phyloP scores from a whole-genome alignment of 2,113 vertebrate genomes.

The Gulo gulo region DNA sequence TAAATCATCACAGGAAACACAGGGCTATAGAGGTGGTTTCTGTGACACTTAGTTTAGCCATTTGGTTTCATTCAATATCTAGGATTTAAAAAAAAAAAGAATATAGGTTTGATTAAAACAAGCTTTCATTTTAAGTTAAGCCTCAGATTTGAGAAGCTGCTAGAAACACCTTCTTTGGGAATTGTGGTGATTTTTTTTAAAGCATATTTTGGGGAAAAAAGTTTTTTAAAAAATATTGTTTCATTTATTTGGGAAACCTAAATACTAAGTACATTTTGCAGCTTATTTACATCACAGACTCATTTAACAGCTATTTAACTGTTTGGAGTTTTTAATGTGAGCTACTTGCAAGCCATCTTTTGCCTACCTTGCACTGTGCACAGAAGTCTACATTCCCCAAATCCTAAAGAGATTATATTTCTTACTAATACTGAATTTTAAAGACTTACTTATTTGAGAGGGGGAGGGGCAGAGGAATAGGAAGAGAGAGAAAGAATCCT shows the following conservation, averaged over 20 bases:
- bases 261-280: background rate
- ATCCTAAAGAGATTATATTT: background rate
- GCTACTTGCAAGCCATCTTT: background rate
- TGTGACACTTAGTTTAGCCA: background rate
- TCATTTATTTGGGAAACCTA: background rate
- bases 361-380: background rate
- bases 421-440: no score
- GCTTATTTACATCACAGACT: background rate
- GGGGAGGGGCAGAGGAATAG: no score
- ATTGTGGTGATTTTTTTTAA: background rate
- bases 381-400: background rate
- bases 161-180: background rate
- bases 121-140: background rate
- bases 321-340: background rate
- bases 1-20: background rate
- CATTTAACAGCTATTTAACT: background rate
- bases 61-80: background rate
- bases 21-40: accelerated
- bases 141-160: background rate
- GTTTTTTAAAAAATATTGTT: background rate
- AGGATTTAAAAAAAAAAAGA: background rate
- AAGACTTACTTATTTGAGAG: no score
- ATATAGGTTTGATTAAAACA: background rate
- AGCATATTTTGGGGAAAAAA: background rate
- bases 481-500: no score